phyloP scores from a whole-genome alignment of 2,888 invertebrate genomes.

The Hydroisotoma schaefferi region DNA sequence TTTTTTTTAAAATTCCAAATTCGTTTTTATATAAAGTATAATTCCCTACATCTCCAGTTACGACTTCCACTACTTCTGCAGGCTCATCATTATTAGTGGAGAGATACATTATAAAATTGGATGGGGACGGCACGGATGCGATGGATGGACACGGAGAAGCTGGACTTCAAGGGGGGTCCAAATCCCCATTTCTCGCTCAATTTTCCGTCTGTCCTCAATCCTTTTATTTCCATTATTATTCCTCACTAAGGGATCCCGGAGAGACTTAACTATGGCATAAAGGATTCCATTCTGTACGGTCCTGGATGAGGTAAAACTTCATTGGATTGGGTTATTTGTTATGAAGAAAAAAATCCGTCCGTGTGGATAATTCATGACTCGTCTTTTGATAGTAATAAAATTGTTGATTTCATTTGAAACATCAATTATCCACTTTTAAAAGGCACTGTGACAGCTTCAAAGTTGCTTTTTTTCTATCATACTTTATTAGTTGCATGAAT shows the following conservation, averaged over 20 bases:
- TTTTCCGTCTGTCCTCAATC: constrained; percentile 34
- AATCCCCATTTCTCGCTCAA: constrained; percentile 28
- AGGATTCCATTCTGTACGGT: too few relatives aligned
- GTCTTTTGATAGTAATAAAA: constrained; percentile 2
- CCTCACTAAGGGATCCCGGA: constrained; percentile 8
- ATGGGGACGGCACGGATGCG: background rate
- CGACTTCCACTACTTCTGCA: background rate
- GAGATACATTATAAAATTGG: constrained; percentile 9
- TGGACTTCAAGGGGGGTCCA: constrained; percentile 6
- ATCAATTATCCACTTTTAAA: constrained; percentile 15
- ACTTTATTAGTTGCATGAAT: too few relatives aligned
- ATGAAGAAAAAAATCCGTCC: background rate
- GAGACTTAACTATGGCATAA: too few relatives aligned
- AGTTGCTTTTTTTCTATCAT: constrained; percentile 3
- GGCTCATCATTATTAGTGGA: background rate
- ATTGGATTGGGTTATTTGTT: background rate
- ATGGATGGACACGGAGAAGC: background rate
- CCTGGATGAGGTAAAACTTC: too few relatives aligned
- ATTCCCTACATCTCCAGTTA: background rate
- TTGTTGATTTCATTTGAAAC: constrained; percentile 14
- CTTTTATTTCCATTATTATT: constrained; percentile 27
- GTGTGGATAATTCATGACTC: background rate
- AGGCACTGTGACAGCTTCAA: background rate
- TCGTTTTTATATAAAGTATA: background rate
- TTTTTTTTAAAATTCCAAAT: background rate